Conservation (phyloP, 2,888 invertebrate genomes). For the Spodoptera littoralis region DNA sequence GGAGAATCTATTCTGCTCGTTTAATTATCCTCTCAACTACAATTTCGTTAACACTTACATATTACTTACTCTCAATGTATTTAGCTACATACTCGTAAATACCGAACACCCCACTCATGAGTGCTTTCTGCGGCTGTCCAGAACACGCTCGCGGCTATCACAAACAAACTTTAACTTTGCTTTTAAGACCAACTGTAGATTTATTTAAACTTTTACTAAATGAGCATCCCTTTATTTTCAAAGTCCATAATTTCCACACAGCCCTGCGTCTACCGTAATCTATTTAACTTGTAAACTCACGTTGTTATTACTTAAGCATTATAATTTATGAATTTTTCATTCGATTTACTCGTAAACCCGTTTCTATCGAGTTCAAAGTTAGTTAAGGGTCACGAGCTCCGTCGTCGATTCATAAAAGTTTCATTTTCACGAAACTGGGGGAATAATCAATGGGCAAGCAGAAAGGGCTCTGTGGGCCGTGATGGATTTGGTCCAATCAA, state of each 20-base stretch:
- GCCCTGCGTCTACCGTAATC: slow-evolving; percentile 53
- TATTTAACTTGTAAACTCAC: slow-evolving; percentile 42
- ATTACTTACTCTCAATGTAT: slow-evolving; percentile 34
- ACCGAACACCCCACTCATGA: slow-evolving; percentile 42
- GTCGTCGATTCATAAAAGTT: slow-evolving; percentile 66
- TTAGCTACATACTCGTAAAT: slow-evolving; percentile 25
- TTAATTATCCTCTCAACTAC: slow-evolving; percentile 21
- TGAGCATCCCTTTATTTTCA: slow-evolving; percentile 61
- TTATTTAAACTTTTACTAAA: slow-evolving; percentile 65
- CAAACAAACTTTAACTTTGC: slow-evolving; percentile 68
- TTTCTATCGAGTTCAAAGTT: slow-evolving; percentile 58
- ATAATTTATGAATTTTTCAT: slow-evolving; percentile 55
- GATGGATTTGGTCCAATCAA: slow-evolving; percentile 77
- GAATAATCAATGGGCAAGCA: slow-evolving; percentile 70
- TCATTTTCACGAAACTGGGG: slow-evolving; percentile 62
- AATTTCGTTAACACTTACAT: slow-evolving; percentile 26
- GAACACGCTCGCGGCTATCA: slow-evolving; percentile 56
- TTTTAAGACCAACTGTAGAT: slow-evolving; percentile 68
- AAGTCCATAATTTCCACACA: slow-evolving; percentile 59
- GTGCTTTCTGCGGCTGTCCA: slow-evolving; percentile 48
- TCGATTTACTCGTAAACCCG: slow-evolving; percentile 42
- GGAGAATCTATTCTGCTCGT: background rate
- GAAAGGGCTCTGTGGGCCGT: slow-evolving; percentile 63
- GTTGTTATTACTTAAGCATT: slow-evolving; percentile 41
- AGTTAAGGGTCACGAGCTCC: slow-evolving; percentile 58